phyloP scores from a whole-genome alignment of 2,113 vertebrate species.

The Vidua macroura region DNA sequence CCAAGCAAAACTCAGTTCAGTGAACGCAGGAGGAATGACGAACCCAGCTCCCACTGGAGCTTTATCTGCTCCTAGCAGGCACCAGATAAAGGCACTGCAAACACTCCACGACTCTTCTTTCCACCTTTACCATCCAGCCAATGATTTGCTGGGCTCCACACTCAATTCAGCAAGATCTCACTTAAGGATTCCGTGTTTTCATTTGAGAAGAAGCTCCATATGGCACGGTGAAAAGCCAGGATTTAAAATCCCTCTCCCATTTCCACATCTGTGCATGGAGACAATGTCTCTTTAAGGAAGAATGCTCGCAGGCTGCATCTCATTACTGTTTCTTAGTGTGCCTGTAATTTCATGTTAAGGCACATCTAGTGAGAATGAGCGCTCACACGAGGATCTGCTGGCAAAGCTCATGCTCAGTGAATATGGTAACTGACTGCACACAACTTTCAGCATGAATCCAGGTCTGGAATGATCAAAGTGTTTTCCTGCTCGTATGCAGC shows the following conservation, averaged over 20 bases:
- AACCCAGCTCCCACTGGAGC: not conserved
- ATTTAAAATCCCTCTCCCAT: not conserved
- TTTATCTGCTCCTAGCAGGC: not conserved
- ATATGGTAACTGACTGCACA: not conserved
- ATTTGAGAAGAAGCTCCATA: not conserved
- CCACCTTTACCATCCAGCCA: not conserved
- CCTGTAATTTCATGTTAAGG: not conserved
- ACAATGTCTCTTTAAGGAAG: not conserved
- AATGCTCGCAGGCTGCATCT: not conserved
- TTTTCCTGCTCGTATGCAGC: not conserved
- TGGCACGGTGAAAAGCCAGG: not conserved
- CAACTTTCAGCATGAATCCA: not conserved
- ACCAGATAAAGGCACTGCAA: not conserved
- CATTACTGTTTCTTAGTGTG: not conserved
- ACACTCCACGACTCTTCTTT: not conserved
- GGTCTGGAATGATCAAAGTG: not conserved
- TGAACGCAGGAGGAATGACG: accelerated
- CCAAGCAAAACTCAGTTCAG: not conserved
- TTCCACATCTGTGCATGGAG: not conserved
- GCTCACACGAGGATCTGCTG: not conserved
- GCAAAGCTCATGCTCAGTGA: not conserved
- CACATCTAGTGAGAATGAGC: not conserved
- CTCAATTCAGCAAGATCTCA: accelerated
- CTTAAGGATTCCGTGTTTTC: not conserved
- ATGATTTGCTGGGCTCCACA: not conserved